Percentiles rank a stretch among this genome's conserved stretches.
These are phyloP conservation scores for Megaustenia siamemsis DNA, from an alignment of 2,888 invertebrate genomes.

Conservation along the genomic window DNA sequence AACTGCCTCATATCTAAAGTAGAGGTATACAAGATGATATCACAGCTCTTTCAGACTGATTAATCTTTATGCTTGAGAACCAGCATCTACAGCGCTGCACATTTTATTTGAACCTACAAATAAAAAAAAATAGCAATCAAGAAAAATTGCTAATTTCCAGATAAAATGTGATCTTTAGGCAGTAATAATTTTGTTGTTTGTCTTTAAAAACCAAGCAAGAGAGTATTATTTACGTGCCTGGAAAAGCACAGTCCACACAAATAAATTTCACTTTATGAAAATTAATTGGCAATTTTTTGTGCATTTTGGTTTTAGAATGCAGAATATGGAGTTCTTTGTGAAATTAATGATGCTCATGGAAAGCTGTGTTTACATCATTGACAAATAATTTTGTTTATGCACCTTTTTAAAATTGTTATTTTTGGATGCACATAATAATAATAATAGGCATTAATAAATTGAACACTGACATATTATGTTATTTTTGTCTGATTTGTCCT, in stretches of 20 bases:
- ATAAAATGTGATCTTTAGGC: not conserved
- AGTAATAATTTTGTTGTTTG: not conserved
- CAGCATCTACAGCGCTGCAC: not conserved
- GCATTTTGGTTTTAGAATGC: not conserved
- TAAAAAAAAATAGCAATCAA: not conserved
- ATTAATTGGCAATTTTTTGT: not conserved
- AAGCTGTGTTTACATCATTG: not conserved
- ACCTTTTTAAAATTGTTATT: not conserved
- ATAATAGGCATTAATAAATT: not conserved
- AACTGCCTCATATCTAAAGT: not conserved
- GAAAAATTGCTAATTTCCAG: not conserved
- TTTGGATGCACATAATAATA: not conserved
- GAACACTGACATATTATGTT: not conserved
- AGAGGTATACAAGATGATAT: not conserved
- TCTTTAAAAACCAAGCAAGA: not conserved
- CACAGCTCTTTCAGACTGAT: not conserved
- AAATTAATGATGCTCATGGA: not conserved
- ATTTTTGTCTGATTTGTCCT: not conserved
- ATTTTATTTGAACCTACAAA: not conserved
- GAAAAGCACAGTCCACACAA: not conserved
- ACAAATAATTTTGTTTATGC: not conserved
- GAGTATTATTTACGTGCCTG: not conserved
- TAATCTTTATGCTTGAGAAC: not conserved
- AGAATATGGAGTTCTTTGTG: not conserved
- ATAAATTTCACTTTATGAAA: not conserved